Percentiles rank a stretch among this genome's conserved stretches.
phyloP scores from a whole-genome alignment of 2,888 invertebrate species.

The Campoletis raptor region DNA sequence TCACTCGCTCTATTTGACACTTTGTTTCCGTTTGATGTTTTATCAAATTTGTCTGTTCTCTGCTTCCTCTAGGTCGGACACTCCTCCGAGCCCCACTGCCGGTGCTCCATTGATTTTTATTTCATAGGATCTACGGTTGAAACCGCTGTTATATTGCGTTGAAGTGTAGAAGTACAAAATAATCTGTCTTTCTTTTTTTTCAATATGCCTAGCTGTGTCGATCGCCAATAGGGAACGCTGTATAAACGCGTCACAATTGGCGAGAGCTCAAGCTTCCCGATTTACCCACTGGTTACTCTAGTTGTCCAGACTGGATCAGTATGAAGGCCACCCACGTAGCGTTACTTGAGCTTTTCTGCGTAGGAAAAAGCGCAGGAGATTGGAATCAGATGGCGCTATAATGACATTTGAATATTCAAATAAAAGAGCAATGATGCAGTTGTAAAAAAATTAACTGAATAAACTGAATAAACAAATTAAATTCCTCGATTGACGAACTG shows the following conservation, averaged over 20 bases:
- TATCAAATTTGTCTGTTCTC: conserved; percentile 29
- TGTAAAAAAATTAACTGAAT: neutral
- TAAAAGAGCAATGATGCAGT: neutral
- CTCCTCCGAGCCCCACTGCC: conserved; percentile 51
- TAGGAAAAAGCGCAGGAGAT: neutral
- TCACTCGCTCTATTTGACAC: conserved; percentile 46
- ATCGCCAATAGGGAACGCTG: no score
- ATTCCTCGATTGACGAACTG: neutral
- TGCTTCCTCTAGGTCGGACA: conserved; percentile 48
- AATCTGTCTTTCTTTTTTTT: conserved; percentile 25
- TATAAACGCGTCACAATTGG: no score
- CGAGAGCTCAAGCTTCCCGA: no score
- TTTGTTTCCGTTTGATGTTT: conserved; percentile 39
- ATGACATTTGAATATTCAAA: neutral
- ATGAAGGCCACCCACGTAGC: no score
- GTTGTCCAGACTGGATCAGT: no score
- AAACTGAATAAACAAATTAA: neutral
- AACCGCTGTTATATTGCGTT: conserved; percentile 15
- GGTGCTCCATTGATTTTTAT: conserved; percentile 48
- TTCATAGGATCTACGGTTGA: conserved; percentile 27
- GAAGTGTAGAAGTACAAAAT: conserved; percentile 21
- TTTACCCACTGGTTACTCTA: no score
- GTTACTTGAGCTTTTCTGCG: neutral
- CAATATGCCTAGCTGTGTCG: no score
- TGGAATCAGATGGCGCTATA: neutral